Evolutionary conservation across 2,888 invertebrate genomes (phyloP).

Genomic region (Allacma fusca): DNA sequence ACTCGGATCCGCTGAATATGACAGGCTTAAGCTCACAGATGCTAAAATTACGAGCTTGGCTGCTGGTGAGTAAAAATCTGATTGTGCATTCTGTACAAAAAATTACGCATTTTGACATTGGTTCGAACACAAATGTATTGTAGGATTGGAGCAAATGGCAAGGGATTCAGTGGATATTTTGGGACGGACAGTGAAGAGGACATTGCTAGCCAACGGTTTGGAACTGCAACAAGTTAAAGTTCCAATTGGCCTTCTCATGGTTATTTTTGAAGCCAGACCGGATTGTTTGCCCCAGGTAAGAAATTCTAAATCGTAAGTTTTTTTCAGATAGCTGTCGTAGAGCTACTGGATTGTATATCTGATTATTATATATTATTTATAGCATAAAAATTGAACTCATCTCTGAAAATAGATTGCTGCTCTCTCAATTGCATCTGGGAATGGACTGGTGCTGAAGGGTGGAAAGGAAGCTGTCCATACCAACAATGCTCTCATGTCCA

Average conservation of each 20-base stretch:
- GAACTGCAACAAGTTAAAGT: slow-evolving; percentile 92
- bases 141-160: slow-evolving; percentile 82
- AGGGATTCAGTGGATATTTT: slow-evolving; percentile 65
- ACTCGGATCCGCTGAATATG: slow-evolving; percentile 81
- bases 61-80: slow-evolving; percentile 66
- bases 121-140: too few species aligned
- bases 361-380: too few species aligned
- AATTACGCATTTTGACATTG: too few species aligned
- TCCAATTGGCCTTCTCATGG: slow-evolving; percentile 95
- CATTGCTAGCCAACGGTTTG: slow-evolving; percentile 82
- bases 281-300: slow-evolving; percentile 87
- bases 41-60: slow-evolving; percentile 86
- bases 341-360: too few species aligned
- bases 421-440: slow-evolving; percentile 94
- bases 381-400: too few species aligned
- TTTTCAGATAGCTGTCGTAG: too few species aligned
- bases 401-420: slow-evolving; percentile 81
- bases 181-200: slow-evolving; percentile 75
- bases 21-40: slow-evolving; percentile 83
- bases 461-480: slow-evolving; percentile 95
- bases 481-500: slow-evolving; percentile 87
- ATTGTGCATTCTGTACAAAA: too few species aligned
- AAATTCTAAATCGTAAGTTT: too few species aligned
- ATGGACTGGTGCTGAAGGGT: slow-evolving; percentile 94
- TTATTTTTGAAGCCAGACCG: slow-evolving; percentile 97